These are phyloP conservation scores for Aulostomus chinensis DNA, from an alignment of 2,797 vertebrate genomes.

Conservation along the genomic window DNA sequence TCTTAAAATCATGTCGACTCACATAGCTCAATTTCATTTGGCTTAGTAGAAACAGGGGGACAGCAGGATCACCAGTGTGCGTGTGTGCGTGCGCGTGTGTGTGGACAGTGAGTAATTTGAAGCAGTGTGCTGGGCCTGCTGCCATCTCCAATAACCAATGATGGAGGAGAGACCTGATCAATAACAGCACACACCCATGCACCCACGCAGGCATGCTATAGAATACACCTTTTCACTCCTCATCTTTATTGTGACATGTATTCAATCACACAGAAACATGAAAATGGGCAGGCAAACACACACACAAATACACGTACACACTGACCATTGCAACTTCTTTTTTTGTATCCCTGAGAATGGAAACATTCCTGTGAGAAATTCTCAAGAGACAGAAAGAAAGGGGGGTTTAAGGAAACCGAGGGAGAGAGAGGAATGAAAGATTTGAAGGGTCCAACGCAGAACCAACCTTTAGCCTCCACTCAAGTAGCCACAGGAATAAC, in stretches of 20 bases:
- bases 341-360: conserved; percentile 73
- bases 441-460: conserved; percentile 7
- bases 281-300: no score
- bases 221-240: no score
- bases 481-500: neutral
- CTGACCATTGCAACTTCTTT: conserved; percentile 59
- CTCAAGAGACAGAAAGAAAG: conserved; percentile 47
- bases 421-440: conserved; percentile 11
- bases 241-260: no score
- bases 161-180: conserved; percentile 59
- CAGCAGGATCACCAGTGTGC: no score
- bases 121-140: conserved; percentile 31
- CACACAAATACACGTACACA: conserved; percentile 18
- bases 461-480: conserved; percentile 7
- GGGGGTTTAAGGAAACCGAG: conserved; percentile 15
- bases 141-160: conserved; percentile 59
- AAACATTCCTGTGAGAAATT: conserved; percentile 69
- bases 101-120: conserved; percentile 51
- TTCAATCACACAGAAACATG: conserved; percentile 1
- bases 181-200: conserved; percentile 32
- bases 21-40: conserved; percentile 17
- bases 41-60: no score
- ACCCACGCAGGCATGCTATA: no score
- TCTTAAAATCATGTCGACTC: no score
- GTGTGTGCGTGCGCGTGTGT: conserved; percentile 22